These are phyloP conservation scores for Pangasius djambal DNA, from an alignment of 2,797 vertebrate genomes.

Conservation along the genomic window DNA sequence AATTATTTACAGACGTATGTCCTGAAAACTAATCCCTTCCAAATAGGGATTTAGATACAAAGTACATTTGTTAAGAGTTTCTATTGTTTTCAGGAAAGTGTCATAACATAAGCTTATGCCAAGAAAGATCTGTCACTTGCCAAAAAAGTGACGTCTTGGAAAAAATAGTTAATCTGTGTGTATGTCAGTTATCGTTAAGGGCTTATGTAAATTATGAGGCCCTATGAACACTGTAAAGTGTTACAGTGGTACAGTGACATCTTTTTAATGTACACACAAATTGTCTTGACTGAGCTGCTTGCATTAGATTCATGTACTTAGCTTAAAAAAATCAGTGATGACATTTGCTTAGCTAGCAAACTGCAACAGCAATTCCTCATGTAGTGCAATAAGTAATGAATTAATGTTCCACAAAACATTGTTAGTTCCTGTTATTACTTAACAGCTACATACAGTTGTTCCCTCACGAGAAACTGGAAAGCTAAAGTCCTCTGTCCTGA, in stretches of 20 bases:
- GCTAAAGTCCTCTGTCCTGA: neutral
- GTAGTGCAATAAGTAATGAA: neutral
- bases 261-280: neutral
- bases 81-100: neutral
- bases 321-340: neutral
- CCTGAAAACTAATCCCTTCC: too few species aligned
- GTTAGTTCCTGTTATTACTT: neutral
- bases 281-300: neutral
- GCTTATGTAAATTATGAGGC: neutral
- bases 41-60: neutral
- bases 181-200: neutral
- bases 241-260: neutral
- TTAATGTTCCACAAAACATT: neutral
- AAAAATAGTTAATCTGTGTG: neutral
- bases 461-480: neutral
- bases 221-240: neutral
- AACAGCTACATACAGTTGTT: neutral
- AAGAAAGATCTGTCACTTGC: neutral
- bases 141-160: neutral
- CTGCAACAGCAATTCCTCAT: neutral
- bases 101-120: neutral
- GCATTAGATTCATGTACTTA: neutral
- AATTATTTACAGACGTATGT: too few species aligned
- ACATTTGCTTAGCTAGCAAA: neutral
- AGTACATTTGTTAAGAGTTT: neutral